A percentile compares a stretch with the other conserved stretches of the same genome.
Evolutionary conservation across 2,797 vertebrate genomes (phyloP).

Genomic region (Scolopax bukidnonensis): DNA sequence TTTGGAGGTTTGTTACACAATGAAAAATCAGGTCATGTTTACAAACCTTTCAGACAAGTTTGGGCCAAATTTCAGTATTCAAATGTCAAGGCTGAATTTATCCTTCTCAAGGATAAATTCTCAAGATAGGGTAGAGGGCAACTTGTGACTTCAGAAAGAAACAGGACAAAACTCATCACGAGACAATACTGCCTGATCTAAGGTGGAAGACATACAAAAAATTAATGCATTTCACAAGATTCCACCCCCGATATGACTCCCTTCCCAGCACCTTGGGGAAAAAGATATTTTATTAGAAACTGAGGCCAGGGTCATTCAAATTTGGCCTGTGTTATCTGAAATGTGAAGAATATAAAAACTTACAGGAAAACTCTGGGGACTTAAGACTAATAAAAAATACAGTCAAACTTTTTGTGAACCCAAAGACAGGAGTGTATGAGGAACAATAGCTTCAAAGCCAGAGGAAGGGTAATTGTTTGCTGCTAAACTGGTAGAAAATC

Average conservation of each 20-base stretch:
- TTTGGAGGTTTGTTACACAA: background rate
- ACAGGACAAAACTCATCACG: background rate
- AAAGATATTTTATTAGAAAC: conserved; percentile 20
- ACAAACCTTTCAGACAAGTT: background rate
- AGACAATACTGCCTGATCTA: background rate
- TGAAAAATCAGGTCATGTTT: background rate
- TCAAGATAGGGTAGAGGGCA: background rate
- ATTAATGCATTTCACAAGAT: background rate
- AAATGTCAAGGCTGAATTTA: background rate
- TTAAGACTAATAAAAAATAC: background rate
- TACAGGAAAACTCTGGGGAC: background rate
- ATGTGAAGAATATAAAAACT: background rate
- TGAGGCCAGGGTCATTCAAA: background rate
- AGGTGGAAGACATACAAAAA: background rate
- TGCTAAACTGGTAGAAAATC: background rate
- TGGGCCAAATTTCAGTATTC: background rate
- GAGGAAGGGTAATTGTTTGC: background rate
- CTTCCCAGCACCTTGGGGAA: background rate
- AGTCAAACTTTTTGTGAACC: conserved; percentile 5
- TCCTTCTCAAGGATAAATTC: background rate
- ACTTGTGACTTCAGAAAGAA: background rate
- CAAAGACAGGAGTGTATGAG: background rate
- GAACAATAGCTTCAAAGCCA: background rate
- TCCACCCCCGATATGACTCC: background rate
- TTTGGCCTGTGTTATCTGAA: background rate